Conservation (phyloP, 2,797 vertebrate species). For the Trachurus trachurus region DNA sequence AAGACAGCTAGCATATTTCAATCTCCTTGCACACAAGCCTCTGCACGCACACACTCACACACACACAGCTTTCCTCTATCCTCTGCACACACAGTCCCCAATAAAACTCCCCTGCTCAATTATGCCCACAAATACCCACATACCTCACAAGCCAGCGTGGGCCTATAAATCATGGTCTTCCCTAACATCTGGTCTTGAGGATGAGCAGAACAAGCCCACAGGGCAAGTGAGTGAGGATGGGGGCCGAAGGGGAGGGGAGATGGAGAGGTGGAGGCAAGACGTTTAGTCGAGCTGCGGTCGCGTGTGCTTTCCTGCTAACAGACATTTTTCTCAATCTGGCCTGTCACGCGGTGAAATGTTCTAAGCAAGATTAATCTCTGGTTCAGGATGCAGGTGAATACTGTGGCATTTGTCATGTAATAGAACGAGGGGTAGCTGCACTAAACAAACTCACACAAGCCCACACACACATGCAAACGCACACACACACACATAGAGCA, state of each 20-base stretch:
- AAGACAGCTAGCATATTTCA: conserved; percentile 46
- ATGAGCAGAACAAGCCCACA: conserved; percentile 64
- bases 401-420: conserved; percentile 76
- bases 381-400: conserved; percentile 75
- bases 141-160: conserved; percentile 60
- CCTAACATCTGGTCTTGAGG: conserved; percentile 64
- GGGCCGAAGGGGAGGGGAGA: conserved; percentile 14
- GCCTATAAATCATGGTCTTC: conserved; percentile 81
- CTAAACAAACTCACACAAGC: conserved; percentile 38
- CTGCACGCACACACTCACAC: conserved; percentile 17
- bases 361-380: conserved; percentile 84
- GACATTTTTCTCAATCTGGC: conserved; percentile 86
- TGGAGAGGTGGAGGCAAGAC: conserved; percentile 48
- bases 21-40: neutral
- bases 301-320: conserved; percentile 63
- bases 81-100: conserved; percentile 41
- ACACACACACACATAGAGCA: conserved; percentile 8
- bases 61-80: conserved; percentile 14
- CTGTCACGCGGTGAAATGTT: conserved; percentile 75
- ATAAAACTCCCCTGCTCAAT: conserved; percentile 75
- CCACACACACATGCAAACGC: conserved; percentile 23
- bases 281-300: conserved; percentile 42
- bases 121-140: conserved; percentile 78
- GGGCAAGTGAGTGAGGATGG: conserved; percentile 60
- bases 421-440: conserved; percentile 51